These are phyloP conservation scores for Ephialtes manifestator DNA, from an alignment of 2,888 invertebrate genomes.

Conservation along the genomic window DNA sequence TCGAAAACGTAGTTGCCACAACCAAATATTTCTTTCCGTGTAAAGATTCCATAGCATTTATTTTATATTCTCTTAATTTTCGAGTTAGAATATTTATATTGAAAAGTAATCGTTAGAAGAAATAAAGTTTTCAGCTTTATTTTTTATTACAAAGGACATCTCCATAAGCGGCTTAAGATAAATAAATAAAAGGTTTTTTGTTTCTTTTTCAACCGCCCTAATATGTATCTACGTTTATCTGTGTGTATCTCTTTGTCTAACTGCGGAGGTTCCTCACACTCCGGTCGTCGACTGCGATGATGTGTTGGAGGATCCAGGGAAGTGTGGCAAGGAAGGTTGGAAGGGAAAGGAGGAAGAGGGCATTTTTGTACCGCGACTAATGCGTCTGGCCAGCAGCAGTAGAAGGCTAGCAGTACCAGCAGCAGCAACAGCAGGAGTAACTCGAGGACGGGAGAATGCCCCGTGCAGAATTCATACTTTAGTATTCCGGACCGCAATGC, in stretches of 20 bases:
- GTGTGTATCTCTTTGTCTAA: constrained; percentile 9
- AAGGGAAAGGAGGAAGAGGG: constrained; percentile 61
- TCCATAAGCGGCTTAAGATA: too few relatives aligned
- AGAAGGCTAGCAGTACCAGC: background rate
- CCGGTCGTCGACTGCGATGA: constrained; percentile 52
- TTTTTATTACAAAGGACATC: too few relatives aligned
- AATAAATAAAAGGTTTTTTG: background rate
- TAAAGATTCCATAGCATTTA: too few relatives aligned
- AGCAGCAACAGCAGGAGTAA: constrained; percentile 44
- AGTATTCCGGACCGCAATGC: constrained; percentile 62
- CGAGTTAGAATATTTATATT: too few relatives aligned
- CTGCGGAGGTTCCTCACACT: constrained; percentile 6
- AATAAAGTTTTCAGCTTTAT: too few relatives aligned
- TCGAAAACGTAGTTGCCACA: too few relatives aligned
- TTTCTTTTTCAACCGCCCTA: background rate
- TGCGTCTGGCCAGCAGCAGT: constrained; percentile 61
- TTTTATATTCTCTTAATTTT: too few relatives aligned
- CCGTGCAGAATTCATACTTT: constrained; percentile 68
- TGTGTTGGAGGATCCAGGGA: constrained; percentile 53
- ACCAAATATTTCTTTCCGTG: too few relatives aligned
- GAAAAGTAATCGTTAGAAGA: too few relatives aligned
- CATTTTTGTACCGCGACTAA: constrained; percentile 73
- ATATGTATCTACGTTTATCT: background rate
- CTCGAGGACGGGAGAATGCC: constrained; percentile 68
- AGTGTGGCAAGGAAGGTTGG: constrained; percentile 53